Conservation (phyloP, 2,113 vertebrate species). For the Sapajus apella region DNA sequence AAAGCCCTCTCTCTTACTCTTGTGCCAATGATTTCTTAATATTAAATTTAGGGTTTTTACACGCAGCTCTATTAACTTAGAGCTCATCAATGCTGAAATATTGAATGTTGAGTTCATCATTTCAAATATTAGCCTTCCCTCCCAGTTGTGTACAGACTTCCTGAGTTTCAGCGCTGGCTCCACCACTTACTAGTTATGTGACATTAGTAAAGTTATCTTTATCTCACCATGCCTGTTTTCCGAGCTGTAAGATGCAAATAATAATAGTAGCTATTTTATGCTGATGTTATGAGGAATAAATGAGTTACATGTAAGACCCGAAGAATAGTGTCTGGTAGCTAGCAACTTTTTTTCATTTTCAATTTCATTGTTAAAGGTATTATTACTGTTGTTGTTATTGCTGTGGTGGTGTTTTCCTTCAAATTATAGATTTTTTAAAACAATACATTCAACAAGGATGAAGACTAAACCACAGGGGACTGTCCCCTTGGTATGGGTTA, state of each 20-base stretch:
- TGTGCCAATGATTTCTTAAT: background rate
- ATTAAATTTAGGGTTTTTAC: background rate
- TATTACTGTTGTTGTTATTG: background rate
- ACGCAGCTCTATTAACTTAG: background rate
- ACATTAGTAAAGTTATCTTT: background rate
- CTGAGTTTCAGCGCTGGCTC: background rate
- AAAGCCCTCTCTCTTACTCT: background rate
- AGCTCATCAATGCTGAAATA: background rate
- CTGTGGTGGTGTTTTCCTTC: background rate
- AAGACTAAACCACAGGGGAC: background rate
- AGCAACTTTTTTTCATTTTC: background rate
- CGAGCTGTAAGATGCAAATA: background rate
- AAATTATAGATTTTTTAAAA: constrained; percentile 41
- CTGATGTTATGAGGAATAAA: background rate
- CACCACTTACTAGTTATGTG: background rate
- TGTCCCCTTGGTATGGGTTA: background rate
- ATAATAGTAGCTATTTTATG: background rate
- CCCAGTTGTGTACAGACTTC: background rate
- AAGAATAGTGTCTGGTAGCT: background rate
- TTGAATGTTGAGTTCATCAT: background rate
- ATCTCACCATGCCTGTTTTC: background rate
- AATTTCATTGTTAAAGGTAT: background rate
- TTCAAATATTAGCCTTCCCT: background rate
- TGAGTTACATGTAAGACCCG: background rate
- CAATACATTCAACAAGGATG: background rate